A percentile compares a stretch with the other conserved stretches of the same genome.
These are phyloP conservation scores for Fissipunctia ypsillon DNA, from an alignment of 2,888 invertebrate species.

Conservation along the genomic window DNA sequence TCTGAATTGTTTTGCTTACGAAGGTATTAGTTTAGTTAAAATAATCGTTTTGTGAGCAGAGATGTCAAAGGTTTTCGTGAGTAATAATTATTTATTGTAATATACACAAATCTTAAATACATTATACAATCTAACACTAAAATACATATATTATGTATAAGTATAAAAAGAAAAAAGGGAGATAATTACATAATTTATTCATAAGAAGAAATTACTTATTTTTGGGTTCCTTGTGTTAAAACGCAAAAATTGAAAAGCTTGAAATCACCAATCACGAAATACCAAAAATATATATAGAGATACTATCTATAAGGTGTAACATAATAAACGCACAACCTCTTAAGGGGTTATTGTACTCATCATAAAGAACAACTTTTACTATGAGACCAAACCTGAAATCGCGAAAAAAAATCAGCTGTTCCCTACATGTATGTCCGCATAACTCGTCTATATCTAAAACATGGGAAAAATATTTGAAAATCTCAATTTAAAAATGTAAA, in stretches of 20 bases:
- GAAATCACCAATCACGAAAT: neutral
- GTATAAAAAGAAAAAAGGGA: too few relatives aligned
- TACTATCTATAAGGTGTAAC: too few relatives aligned
- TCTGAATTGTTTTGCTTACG: conserved; percentile 43
- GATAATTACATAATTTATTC: neutral
- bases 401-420: too few relatives aligned
- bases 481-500: neutral
- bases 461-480: neutral
- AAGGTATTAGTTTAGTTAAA: conserved; percentile 2
- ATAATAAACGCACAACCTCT: too few relatives aligned
- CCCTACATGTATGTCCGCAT: too few relatives aligned
- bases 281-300: neutral
- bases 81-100: neutral
- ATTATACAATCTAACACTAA: too few relatives aligned
- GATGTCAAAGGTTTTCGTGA: neutral
- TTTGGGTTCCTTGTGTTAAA: neutral
- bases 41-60: neutral
- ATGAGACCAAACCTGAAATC: too few relatives aligned
- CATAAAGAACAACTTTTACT: too few relatives aligned
- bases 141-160: too few relatives aligned
- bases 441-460: too few relatives aligned
- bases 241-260: neutral
- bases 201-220: neutral
- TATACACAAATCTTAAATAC: too few relatives aligned
- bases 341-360: too few relatives aligned